Conservation (phyloP, 2,888 invertebrate species). For the Heteromyza rotundicornis region DNA sequence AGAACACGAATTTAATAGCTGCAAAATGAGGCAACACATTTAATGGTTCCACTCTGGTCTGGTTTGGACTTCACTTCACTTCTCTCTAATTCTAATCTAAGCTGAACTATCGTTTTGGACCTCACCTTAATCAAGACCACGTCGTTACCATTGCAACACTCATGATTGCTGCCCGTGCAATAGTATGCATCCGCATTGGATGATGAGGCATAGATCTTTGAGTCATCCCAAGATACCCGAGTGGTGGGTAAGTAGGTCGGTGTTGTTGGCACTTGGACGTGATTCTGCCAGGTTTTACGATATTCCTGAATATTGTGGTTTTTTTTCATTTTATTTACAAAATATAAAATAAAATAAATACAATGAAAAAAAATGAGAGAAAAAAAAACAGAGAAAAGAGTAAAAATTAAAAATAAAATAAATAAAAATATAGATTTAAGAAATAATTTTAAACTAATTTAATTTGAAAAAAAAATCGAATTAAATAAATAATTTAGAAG, state of each 20-base stretch:
- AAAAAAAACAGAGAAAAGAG: constrained; percentile 15
- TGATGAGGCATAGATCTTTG: constrained; percentile 55
- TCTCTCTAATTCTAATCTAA: too few species aligned
- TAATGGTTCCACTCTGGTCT: too few species aligned
- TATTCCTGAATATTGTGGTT: constrained; percentile 43
- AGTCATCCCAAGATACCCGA: constrained; percentile 62
- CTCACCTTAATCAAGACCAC: constrained; percentile 62
- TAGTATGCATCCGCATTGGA: constrained; percentile 51
- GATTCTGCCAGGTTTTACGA: constrained; percentile 57
- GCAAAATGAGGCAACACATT: too few species aligned
- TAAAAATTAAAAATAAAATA: constrained; percentile 20
- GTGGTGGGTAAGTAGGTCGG: constrained; percentile 58
- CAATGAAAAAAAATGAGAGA: constrained; percentile 23
- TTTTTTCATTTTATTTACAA: constrained; percentile 8
- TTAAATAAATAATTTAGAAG: too few species aligned
- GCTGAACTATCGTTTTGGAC: too few species aligned
- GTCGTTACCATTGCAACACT: constrained; percentile 61
- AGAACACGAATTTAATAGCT: too few species aligned
- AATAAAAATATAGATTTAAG: constrained; percentile 10
- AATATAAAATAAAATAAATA: constrained; percentile 18
- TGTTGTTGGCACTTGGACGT: constrained; percentile 56
- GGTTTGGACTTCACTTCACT: too few species aligned
- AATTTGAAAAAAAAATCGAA: too few species aligned
- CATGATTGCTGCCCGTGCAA: constrained; percentile 60
- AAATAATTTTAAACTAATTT: background rate